A percentile compares a stretch with the other conserved stretches of the same genome.
These are phyloP conservation scores for Nilaparvata lugens DNA, from an alignment of 1,140 invertebrate species.

Conservation along the genomic window DNA sequence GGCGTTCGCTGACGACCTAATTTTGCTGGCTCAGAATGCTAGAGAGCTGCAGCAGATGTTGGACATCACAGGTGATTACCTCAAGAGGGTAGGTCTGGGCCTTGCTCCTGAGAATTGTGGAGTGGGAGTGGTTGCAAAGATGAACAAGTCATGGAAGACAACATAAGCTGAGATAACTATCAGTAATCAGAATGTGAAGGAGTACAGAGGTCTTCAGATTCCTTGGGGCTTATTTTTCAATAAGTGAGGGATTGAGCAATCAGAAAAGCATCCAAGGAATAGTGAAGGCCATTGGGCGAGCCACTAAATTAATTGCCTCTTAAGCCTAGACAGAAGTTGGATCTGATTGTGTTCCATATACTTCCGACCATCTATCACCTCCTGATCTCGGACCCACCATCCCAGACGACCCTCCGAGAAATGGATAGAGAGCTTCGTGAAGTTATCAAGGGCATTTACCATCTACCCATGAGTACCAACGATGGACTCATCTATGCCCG, in stretches of 20 bases:
- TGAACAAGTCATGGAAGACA: not conserved
- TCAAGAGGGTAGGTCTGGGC: conserved; percentile 16
- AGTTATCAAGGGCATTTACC: not conserved
- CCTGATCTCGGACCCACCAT: not conserved
- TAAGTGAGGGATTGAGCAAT: not conserved
- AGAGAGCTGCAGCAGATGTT: conserved; percentile 17
- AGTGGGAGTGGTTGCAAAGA: conserved; percentile 17
- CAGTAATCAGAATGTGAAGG: not conserved
- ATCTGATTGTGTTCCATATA: not conserved
- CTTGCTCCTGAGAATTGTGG: conserved; percentile 24
- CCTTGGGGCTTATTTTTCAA: not conserved
- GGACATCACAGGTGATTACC: conserved; percentile 7
- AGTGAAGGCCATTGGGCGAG: not conserved
- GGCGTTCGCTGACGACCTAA: conserved; percentile 33
- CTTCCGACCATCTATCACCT: not conserved
- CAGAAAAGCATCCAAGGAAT: not conserved
- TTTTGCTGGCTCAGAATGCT: conserved; percentile 18
- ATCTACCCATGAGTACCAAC: not conserved
- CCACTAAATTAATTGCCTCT: not conserved
- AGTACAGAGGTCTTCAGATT: not conserved
- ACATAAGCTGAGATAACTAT: not conserved
- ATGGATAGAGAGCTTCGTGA: not conserved
- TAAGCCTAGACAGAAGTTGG: conserved; percentile 4
- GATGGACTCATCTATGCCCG: not conserved
- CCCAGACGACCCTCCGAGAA: not conserved